A percentile compares a stretch with the other conserved stretches of the same genome.
phyloP scores from a whole-genome alignment of 2,113 vertebrate genomes.

The Plotosus lineatus region DNA sequence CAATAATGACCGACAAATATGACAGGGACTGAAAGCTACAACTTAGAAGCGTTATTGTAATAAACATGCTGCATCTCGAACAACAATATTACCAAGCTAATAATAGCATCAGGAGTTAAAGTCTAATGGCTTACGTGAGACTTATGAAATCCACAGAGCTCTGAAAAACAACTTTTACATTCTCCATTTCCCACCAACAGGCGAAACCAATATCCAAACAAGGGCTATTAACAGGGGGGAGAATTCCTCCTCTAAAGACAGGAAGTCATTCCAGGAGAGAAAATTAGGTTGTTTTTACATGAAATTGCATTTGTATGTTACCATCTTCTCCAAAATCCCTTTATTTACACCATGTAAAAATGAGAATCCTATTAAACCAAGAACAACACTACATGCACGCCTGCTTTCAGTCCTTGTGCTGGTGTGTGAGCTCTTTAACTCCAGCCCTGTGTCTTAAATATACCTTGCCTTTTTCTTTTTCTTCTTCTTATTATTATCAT shows the following conservation, averaged over 20 bases:
- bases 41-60: not conserved
- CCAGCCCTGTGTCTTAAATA: too few relatives aligned
- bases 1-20: not conserved
- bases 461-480: too few relatives aligned
- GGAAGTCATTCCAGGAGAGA: conserved; percentile 33
- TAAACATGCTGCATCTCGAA: conserved; percentile 19
- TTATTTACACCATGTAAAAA: not conserved
- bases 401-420: not conserved
- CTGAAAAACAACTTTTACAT: conserved; percentile 37
- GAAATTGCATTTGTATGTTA: not conserved
- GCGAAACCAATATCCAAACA: conserved; percentile 53
- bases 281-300: conserved; percentile 20
- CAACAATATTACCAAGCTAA: conserved; percentile 30
- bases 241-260: conserved; percentile 46
- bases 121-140: conserved; percentile 25
- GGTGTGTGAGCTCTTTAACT: not conserved
- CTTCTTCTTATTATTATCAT: too few relatives aligned
- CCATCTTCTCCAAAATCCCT: not conserved
- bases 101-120: conserved; percentile 24
- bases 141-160: conserved; percentile 36
- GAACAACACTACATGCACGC: not conserved
- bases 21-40: not conserved
- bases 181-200: conserved; percentile 57
- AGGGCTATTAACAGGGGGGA: conserved; percentile 40
- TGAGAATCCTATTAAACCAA: not conserved